Base-by-base conservation (phyloP, 2,888 invertebrate species). In the Leptopilina myrica region DNA sequence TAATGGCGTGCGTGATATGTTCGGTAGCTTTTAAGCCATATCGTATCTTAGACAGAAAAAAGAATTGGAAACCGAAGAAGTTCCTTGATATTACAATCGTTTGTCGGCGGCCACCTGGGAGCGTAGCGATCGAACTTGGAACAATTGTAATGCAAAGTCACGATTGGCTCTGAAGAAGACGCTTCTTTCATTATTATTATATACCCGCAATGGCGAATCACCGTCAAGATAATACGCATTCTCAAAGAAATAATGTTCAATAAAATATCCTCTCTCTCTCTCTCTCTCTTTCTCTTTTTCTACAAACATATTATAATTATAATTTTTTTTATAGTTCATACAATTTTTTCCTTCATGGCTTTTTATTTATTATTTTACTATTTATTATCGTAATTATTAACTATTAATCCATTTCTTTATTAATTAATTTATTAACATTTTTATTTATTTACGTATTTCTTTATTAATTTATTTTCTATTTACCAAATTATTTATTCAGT, bases 81-180 rank as follows among this genome's bases (percentile, higher is more conserved):
- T 80, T 83, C 80, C 80, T 85, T 82, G 85, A 86, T 84, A 87
- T 62, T 49, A 49, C 49, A 49, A 62, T 86, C 85, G 86, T 82
- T 84, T 82, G 84, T 80, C 84, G 85, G 79, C 86, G 88, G 85
- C 89, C 89, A 90, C 90, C 90, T 89, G 90, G 89, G 86, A 87
- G 88, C 81, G 76, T 78, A 78, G 80, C 86, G 86, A 89, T 89
- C 88, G 87, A 86, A 86, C 84, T 81, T 83, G 82, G 87, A 89
- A 89, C 90, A 90, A 90, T 90, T 85, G 84, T 87, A 88, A 84
- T 87, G 90, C 89, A 83, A 65, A 84, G 82, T 84, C 84, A 84
- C 83, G 84, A 83, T 84, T 84, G 81, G 80, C 80, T 73, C 77
- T 75, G 33, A 69, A 73, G 79, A 79, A 67, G 79, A 79, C 49